A percentile compares a stretch with the other conserved stretches of the same genome.
phyloP scores from a whole-genome alignment of 2,888 invertebrate genomes.

The Scaptomyza reducta region DNA sequence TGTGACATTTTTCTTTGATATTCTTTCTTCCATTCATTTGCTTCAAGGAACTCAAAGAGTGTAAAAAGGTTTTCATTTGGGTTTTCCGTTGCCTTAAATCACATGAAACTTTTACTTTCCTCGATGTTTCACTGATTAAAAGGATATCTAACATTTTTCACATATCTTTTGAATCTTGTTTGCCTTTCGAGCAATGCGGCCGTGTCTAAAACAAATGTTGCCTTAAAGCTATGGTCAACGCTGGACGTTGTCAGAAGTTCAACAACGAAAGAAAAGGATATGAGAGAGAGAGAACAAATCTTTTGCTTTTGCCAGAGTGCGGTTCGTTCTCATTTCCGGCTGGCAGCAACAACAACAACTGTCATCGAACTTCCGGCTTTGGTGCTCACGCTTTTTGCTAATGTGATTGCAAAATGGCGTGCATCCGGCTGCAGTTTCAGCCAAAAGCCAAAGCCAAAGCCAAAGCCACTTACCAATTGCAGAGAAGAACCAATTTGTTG shows the following conservation, averaged over 20 bases:
- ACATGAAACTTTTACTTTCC: no score
- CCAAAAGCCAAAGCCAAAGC: slow-evolving; percentile 48
- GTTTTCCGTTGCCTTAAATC: no score
- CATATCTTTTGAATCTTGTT: slow-evolving; percentile 3
- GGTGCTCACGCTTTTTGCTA: slow-evolving; percentile 46
- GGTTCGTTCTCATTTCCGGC: slow-evolving; percentile 67
- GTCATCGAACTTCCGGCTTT: slow-evolving; percentile 57
- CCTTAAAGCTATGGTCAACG: slow-evolving; percentile 74
- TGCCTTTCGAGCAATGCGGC: slow-evolving; percentile 31
- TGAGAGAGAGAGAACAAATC: not conserved
- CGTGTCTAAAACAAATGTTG: slow-evolving; percentile 70
- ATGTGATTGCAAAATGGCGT: slow-evolving; percentile 75
- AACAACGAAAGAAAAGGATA: not conserved
- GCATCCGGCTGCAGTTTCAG: slow-evolving; percentile 51
- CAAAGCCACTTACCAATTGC: slow-evolving; percentile 52
- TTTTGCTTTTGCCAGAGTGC: slow-evolving; percentile 25
- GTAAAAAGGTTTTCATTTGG: no score
- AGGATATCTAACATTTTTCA: not conserved
- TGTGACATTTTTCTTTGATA: no score
- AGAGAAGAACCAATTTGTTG: slow-evolving; percentile 59
- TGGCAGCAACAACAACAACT: slow-evolving; percentile 33
- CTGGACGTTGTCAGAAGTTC: slow-evolving; percentile 39
- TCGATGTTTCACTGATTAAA: no score
- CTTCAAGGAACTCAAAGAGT: no score
- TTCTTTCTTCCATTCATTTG: no score